Percentiles rank a stretch among this genome's conserved stretches.
These are phyloP conservation scores for Acanthoscelides obtectus DNA, from an alignment of 2,888 invertebrate species.

Conservation along the genomic window DNA sequence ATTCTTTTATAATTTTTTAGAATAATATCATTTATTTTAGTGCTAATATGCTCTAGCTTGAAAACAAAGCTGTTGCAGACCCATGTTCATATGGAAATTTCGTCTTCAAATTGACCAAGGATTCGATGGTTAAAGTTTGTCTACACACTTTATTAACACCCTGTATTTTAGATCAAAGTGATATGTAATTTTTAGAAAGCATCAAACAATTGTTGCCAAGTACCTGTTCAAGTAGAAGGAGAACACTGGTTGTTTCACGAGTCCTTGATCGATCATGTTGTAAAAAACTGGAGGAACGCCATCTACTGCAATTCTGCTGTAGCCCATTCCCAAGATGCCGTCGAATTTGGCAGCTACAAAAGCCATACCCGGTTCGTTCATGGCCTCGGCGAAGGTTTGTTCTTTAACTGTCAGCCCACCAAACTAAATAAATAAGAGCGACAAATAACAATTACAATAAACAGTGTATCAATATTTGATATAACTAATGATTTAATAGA, in stretches of 20 bases:
- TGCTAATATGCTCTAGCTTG: too few relatives aligned
- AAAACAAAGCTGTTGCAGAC: too few relatives aligned
- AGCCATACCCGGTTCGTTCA: slow-evolving; percentile 89
- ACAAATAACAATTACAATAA: neutral
- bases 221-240: slow-evolving; percentile 91
- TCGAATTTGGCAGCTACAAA: slow-evolving; percentile 99
- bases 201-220: too few relatives aligned
- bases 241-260: slow-evolving; percentile 72
- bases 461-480: neutral
- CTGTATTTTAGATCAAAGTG: too few relatives aligned
- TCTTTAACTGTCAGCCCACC: slow-evolving; percentile 66
- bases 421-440: slow-evolving; percentile 51
- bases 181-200: too few relatives aligned
- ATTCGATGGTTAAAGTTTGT: too few relatives aligned
- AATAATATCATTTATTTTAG: too few relatives aligned
- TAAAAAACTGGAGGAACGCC: slow-evolving; percentile 88
- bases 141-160: too few relatives aligned
- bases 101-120: too few relatives aligned
- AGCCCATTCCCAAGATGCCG: slow-evolving; percentile 94
- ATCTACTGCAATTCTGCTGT: slow-evolving; percentile 85
- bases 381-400: slow-evolving; percentile 95
- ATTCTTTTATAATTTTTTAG: too few relatives aligned
- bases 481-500: neutral
- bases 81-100: too few relatives aligned
- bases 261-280: slow-evolving; percentile 79